Evolutionary conservation across 2,797 vertebrate genomes (phyloP).

Genomic region (Propithecus perrieri): DNA sequence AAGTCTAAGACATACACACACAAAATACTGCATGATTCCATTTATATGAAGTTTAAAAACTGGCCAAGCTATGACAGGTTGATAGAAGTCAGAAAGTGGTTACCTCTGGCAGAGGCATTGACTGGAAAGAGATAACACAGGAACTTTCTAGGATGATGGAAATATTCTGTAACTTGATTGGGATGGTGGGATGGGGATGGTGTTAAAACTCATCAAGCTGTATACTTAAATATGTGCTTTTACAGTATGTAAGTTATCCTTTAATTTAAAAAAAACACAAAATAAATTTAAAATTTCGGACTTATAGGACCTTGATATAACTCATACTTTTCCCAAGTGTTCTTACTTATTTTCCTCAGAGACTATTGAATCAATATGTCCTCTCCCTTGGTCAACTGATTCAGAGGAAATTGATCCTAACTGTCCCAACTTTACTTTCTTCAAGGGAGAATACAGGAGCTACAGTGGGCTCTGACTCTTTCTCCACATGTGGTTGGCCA

Average conservation of each 20-base stretch:
- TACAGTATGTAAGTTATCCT: neutral
- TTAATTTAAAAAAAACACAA: neutral
- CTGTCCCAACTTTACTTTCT: neutral
- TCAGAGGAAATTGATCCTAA: constrained; percentile 23
- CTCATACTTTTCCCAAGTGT: neutral
- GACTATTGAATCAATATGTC: neutral
- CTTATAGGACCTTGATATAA: neutral
- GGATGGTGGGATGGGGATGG: neutral
- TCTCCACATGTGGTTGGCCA: neutral
- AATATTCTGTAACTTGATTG: constrained; percentile 9
- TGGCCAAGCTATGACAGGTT: neutral
- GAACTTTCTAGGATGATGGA: neutral
- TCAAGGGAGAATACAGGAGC: neutral
- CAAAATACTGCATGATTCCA: neutral
- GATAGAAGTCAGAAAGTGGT: neutral
- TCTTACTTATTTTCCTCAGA: neutral
- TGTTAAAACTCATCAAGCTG: neutral
- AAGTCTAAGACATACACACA: neutral
- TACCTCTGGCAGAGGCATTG: neutral
- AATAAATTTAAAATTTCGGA: neutral
- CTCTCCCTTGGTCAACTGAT: neutral
- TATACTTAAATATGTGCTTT: neutral
- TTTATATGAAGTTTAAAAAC: constrained; percentile 4
- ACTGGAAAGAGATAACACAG: neutral
- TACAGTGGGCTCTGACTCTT: neutral